Percentiles rank a stretch among this genome's conserved stretches.
Conservation (phyloP, 2,113 vertebrate species). For the Aegotheles bennettii region DNA sequence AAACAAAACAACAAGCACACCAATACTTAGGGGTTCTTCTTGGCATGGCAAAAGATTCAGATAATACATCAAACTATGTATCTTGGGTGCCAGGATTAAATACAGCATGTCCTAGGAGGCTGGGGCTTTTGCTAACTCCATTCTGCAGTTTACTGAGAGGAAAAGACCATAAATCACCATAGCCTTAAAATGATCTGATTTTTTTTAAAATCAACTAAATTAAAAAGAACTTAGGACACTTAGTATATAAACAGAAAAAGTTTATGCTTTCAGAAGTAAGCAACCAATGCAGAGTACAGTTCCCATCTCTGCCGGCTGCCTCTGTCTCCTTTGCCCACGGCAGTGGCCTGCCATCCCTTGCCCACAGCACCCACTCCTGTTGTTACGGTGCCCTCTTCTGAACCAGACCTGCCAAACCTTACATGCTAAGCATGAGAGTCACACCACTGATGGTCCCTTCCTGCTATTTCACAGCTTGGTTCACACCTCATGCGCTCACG, state of each 20-base stretch:
- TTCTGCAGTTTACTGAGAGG: background rate
- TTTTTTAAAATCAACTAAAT: background rate
- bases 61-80: background rate
- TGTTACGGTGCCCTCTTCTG: background rate
- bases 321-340: background rate
- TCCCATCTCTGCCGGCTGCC: background rate
- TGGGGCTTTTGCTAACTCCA: background rate
- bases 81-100: background rate
- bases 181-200: background rate
- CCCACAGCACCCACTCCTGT: background rate
- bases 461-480: too few relatives aligned
- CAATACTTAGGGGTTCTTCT: background rate
- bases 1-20: conserved; percentile 5
- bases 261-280: background rate
- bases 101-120: background rate
- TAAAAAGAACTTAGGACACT: background rate
- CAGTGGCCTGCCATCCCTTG: too few relatives aligned
- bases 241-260: background rate
- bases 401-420: background rate
- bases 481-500: too few relatives aligned
- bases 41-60: background rate
- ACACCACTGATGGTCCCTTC: background rate
- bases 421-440: fast-evolving
- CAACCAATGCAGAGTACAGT: background rate
- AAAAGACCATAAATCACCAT: background rate